Percentiles rank a stretch among this genome's conserved stretches.
These are phyloP conservation scores for Trichogramma evanescens DNA, from an alignment of 2,888 invertebrate genomes.

Conservation along the genomic window DNA sequence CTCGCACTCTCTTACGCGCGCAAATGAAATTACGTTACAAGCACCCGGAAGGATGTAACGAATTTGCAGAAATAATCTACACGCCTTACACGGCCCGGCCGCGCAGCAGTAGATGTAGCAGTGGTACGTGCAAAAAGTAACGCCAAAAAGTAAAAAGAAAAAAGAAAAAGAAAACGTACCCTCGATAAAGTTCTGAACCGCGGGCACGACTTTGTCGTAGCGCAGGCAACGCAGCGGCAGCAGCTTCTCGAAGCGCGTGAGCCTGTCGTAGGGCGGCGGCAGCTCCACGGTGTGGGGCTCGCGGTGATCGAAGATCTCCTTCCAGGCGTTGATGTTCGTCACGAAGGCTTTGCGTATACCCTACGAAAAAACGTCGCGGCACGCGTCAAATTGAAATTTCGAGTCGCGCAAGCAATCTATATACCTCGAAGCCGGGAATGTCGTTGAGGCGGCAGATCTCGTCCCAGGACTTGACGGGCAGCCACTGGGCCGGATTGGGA, in stretches of 20 bases:
- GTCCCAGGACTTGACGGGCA: conserved; percentile 69
- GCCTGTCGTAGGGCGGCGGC: conserved; percentile 66
- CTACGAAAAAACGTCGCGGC: conserved; percentile 24
- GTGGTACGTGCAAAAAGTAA: no score
- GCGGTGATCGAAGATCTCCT: conserved; percentile 63
- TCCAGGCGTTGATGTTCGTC: conserved; percentile 60
- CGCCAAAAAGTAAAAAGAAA: no score
- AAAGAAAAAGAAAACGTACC: conserved; percentile 41
- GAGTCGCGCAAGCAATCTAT: background rate
- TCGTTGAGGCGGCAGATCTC: conserved; percentile 64
- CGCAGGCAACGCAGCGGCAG: conserved; percentile 74
- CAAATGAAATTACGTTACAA: background rate
- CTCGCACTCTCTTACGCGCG: background rate
- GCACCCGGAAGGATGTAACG: background rate
- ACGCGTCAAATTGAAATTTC: background rate
- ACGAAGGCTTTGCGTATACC: conserved; percentile 65
- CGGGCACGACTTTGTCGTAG: conserved; percentile 81
- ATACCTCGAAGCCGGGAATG: conserved; percentile 47
- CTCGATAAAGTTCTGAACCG: conserved; percentile 65
- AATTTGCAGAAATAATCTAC: no score
- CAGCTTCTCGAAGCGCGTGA: conserved; percentile 68
- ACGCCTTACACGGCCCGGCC: no score
- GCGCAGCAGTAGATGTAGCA: no score
- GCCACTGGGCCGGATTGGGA: conserved; percentile 65
- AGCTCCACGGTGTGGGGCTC: conserved; percentile 69